These are phyloP conservation scores for Teleogryllus oceanicus DNA, from an alignment of 2,888 invertebrate species.

Conservation along the genomic window DNA sequence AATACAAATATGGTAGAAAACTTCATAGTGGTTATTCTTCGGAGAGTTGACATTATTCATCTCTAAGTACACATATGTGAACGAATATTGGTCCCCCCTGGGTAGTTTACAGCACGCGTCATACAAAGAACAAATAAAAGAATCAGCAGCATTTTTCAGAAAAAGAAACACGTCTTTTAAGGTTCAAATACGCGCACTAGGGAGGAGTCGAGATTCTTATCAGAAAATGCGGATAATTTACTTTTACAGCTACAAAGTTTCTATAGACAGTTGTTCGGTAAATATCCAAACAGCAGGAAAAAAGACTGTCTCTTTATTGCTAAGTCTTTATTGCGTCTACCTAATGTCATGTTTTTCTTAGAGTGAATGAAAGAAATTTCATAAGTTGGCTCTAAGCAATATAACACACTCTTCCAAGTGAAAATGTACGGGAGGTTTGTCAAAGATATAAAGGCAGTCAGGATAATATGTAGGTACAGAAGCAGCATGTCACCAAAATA, in stretches of 20 bases:
- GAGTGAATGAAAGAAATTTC: background rate
- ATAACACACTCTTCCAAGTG: no score
- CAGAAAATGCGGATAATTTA: conserved; percentile 11
- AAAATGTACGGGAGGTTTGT: no score
- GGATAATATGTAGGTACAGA: no score
- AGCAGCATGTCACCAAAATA: no score
- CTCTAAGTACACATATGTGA: no score
- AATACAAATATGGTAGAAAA: no score
- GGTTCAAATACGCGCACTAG: background rate
- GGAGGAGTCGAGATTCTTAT: background rate
- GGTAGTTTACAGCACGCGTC: background rate
- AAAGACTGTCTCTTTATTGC: background rate
- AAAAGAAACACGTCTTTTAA: background rate
- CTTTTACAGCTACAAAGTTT: background rate
- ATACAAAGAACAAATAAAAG: background rate
- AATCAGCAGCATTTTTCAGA: background rate
- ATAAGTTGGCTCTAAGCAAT: background rate
- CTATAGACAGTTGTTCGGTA: background rate
- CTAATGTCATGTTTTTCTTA: background rate
- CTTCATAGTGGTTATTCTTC: no score
- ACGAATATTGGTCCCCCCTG: background rate
- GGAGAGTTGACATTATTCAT: no score
- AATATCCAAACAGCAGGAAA: background rate
- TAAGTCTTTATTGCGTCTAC: background rate
- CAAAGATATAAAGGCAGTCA: no score